Evolutionary conservation across 2,888 invertebrate genomes (phyloP), one percentile per base, ranked within the genome.

Genomic region (Apocheima hispidaria): DNA sequence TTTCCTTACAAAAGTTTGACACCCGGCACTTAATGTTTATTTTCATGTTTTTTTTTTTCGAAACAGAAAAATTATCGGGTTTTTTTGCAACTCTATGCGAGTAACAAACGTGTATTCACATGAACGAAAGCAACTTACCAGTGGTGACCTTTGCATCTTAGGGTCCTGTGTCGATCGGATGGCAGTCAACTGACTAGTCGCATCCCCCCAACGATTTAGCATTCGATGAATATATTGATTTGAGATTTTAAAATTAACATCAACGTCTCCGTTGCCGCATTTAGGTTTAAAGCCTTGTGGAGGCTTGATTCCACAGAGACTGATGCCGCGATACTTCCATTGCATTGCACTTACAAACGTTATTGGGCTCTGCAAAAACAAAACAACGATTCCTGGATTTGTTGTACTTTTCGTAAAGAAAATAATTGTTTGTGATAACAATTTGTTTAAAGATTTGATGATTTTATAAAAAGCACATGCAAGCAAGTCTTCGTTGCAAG

Each of bases 171-270:
- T 97, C 96, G 71, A 96, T 72, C 95, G 96, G 49, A 99, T 98
- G 6, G 97, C 97, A 82, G 96, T 95, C 80, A 97, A 93, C 83
- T 98, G 97, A 69, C 96, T 95, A 0, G 97, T 95, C 72, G 96
- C 97, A 0, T 97, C 96, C 0, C 98, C 98, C 98, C 98, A 98
- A 30, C 98, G 94, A 72, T 95, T 95, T 72, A 96, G 93, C 94
- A 98, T 95, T 67, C 97, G 96, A 73, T 98, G 96, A 1, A 98
- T 95, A 75, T 98, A 98, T 79, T 99, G 99, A 85, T 98, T 97
- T 67, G 96, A 96, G 0, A 97, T 97, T 0, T 96, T 96, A 77
- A 99, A 98, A 5, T 12, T n/a, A 3, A 97, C 89, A 94, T 97
- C 96, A 63, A 97, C 96, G 66, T 98, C 98, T 10, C 95, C 94